These are phyloP conservation scores for Phalanger gymnotis DNA, from an alignment of 2,797 vertebrate species.

Conservation along the genomic window DNA sequence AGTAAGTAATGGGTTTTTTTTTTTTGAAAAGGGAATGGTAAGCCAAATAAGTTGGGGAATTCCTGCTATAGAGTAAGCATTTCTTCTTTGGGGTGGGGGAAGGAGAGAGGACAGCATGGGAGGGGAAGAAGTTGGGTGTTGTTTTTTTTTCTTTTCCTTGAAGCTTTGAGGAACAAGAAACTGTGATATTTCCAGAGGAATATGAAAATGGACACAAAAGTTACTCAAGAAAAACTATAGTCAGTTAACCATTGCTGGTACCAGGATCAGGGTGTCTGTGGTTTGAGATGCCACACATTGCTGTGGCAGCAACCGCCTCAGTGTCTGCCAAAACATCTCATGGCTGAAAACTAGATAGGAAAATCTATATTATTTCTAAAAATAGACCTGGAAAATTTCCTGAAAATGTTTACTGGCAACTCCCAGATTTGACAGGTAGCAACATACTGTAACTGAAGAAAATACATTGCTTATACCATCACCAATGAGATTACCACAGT, in stretches of 20 bases:
- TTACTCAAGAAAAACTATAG: slow-evolving; percentile 30
- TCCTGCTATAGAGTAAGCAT: neutral
- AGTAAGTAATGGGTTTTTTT: too few species aligned
- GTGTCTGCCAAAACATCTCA: slow-evolving; percentile 54
- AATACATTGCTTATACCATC: slow-evolving; percentile 18
- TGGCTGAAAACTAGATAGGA: slow-evolving; percentile 65
- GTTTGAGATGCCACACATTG: slow-evolving; percentile 45
- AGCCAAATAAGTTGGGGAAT: too few species aligned
- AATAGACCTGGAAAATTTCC: slow-evolving; percentile 65
- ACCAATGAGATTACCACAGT: neutral
- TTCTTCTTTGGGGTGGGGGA: neutral
- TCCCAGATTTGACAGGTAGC: slow-evolving; percentile 53
- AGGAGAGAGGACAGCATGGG: neutral
- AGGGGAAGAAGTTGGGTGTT: neutral
- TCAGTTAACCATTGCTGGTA: slow-evolving; percentile 27
- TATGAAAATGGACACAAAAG: slow-evolving; percentile 71
- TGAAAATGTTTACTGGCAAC: slow-evolving; percentile 38
- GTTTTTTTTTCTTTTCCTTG: neutral
- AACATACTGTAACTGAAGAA: slow-evolving; percentile 46
- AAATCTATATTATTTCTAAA: slow-evolving; percentile 69
- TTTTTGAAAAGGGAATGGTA: too few species aligned
- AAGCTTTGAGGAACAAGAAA: slow-evolving; percentile 35
- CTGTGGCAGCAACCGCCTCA: slow-evolving; percentile 1
- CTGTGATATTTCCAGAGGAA: slow-evolving; percentile 51
- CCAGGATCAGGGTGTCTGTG: slow-evolving; percentile 13